These are phyloP conservation scores for Cydia pomonella DNA, from an alignment of 1,140 invertebrate genomes.

Conservation along the genomic window DNA sequence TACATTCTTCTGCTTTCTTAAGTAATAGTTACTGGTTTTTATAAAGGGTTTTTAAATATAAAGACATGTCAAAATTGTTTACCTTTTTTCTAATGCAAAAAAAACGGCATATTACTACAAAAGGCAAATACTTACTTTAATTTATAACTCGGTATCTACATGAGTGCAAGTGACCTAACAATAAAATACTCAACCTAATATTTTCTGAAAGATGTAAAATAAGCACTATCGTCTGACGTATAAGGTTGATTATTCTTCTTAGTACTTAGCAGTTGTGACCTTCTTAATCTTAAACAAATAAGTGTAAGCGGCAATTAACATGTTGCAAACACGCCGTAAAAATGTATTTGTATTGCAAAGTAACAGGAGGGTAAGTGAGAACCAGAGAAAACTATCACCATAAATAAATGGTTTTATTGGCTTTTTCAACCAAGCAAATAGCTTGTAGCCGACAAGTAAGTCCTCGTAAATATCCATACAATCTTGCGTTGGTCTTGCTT, in stretches of 20 bases:
- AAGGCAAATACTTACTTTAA: neutral
- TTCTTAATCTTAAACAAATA: neutral
- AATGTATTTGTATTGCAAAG: conserved; percentile 2
- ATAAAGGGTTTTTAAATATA: too few species aligned
- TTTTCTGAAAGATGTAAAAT: neutral
- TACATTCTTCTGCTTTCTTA: too few species aligned
- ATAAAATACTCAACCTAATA: neutral
- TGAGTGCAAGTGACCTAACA: too few species aligned
- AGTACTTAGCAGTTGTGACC: neutral
- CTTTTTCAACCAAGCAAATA: neutral
- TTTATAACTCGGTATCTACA: too few species aligned
- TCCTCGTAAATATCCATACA: too few species aligned
- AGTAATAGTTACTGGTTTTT: too few species aligned
- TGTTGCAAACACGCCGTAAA: neutral
- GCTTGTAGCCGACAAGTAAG: neutral
- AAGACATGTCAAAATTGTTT: too few species aligned
- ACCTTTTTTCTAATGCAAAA: too few species aligned
- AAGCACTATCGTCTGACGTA: neutral
- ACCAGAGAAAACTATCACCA: neutral
- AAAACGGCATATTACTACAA: neutral
- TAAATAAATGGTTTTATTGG: neutral
- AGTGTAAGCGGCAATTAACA: neutral
- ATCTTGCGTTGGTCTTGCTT: too few species aligned
- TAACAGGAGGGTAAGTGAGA: neutral
- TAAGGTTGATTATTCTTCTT: neutral